These are phyloP conservation scores for Panagrolaimus sp. DNA, from an alignment of 1,140 invertebrate genomes.

Conservation along the genomic window DNA sequence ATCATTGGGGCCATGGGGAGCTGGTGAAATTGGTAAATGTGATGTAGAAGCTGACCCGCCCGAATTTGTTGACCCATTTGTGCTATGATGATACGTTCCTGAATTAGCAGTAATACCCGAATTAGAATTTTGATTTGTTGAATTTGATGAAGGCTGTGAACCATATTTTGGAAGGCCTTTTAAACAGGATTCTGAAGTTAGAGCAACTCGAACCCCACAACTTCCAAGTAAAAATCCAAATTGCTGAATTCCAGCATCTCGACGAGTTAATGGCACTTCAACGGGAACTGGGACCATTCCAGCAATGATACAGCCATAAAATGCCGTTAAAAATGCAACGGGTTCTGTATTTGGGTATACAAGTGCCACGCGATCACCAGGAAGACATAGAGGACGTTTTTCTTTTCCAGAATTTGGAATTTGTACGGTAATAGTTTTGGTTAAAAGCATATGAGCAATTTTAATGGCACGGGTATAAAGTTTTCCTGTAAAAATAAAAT, in stretches of 20 bases:
- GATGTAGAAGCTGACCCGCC: conserved; percentile 23
- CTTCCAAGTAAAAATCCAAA: conserved; percentile 94
- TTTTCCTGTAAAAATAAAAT: conserved; percentile 67
- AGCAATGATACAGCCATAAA: conserved; percentile 91
- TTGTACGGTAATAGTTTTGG: conserved; percentile 70
- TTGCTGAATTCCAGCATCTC: conserved; percentile 88
- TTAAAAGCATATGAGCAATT: conserved; percentile 89
- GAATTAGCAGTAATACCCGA: no score
- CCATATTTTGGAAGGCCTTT: conserved; percentile 87
- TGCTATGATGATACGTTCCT: conserved; percentile 13
- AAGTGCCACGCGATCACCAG: conserved; percentile 69
- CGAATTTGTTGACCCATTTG: conserved; percentile 23
- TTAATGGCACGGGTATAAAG: conserved; percentile 88
- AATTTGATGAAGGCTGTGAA: conserved; percentile 12
- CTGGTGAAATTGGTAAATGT: conserved; percentile 14
- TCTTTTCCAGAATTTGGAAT: conserved; percentile 36
- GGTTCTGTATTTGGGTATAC: conserved; percentile 99
- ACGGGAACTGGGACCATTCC: conserved; percentile 96
- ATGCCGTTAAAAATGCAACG: conserved; percentile 92
- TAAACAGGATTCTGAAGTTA: conserved; percentile 94
- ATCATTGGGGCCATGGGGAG: conserved; percentile 30
- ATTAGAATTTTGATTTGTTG: conserved; percentile 73
- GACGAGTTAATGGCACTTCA: conserved; percentile 71
- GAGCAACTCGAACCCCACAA: conserved; percentile 81
- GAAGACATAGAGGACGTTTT: conserved; percentile 46